Conservation (phyloP, 2,113 vertebrate species). For the Leptodactylus fuscus region DNA sequence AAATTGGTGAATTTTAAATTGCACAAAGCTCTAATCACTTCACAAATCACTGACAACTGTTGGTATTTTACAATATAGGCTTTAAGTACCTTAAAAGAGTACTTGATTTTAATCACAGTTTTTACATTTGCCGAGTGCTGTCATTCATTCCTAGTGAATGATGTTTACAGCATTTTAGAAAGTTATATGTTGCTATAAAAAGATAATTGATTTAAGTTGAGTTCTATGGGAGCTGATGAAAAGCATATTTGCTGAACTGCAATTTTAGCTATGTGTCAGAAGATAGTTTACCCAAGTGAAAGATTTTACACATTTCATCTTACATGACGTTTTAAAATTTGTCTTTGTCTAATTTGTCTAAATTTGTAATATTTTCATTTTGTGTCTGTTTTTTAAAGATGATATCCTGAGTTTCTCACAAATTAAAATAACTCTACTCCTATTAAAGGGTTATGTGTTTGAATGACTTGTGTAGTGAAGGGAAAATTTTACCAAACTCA, state of each 20-base stretch:
- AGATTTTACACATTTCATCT: conserved; percentile 20
- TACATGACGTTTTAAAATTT: not conserved
- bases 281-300: conserved; percentile 19
- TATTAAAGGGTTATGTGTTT: too few relatives aligned
- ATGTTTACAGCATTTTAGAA: conserved; percentile 60
- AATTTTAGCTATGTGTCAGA: conserved; percentile 51
- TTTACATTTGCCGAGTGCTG: conserved; percentile 56
- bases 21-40: conserved; percentile 60
- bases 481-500: too few relatives aligned
- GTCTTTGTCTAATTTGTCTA: not conserved
- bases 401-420: too few relatives aligned
- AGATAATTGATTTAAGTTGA: conserved; percentile 59
- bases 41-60: conserved; percentile 60
- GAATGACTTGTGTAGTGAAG: too few relatives aligned
- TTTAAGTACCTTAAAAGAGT: conserved; percentile 59
- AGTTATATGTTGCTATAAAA: conserved; percentile 60
- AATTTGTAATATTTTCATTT: not conserved
- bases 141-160: conserved; percentile 54
- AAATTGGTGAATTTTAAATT: conserved; percentile 59
- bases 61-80: conserved; percentile 59
- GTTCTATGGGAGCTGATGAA: conserved; percentile 52
- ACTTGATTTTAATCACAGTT: conserved; percentile 61
- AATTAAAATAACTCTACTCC: too few relatives aligned
- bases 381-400: not conserved
- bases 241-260: conserved; percentile 52